phyloP scores from a whole-genome alignment of 2,888 invertebrate genomes.

The Tenthredo scrophulariae region DNA sequence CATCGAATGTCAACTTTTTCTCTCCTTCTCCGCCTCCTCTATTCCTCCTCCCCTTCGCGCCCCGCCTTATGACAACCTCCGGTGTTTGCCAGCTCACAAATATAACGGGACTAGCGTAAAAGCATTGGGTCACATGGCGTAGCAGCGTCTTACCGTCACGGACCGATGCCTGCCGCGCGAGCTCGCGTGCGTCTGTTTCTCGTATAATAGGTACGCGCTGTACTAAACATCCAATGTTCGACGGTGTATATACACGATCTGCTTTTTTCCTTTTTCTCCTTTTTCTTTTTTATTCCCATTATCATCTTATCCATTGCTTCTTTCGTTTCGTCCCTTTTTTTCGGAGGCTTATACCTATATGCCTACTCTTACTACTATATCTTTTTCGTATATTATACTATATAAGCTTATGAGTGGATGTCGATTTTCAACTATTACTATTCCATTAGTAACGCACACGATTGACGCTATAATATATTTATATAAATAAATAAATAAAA shows the following conservation, averaged over 20 bases:
- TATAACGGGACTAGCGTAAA: slow-evolving; percentile 51
- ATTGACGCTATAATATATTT: neutral
- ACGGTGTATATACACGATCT: slow-evolving; percentile 32
- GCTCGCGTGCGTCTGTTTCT: slow-evolving; percentile 35
- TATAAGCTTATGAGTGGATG: neutral
- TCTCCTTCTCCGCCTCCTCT: slow-evolving; percentile 53
- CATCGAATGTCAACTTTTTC: slow-evolving; percentile 55
- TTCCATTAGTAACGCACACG: neutral
- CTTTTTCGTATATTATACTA: neutral
- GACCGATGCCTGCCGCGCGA: slow-evolving; percentile 7
- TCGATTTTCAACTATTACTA: neutral
- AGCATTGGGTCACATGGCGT: slow-evolving; percentile 51
- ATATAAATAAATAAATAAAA: too few relatives aligned
- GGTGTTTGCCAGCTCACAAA: slow-evolving; percentile 29
- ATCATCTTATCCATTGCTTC: neutral
- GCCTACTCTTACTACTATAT: neutral
- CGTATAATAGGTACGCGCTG: slow-evolving; percentile 32
- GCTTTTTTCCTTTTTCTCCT: slow-evolving; percentile 15
- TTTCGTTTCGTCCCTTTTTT: neutral
- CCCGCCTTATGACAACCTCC: neutral
- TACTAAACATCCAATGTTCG: slow-evolving; percentile 23
- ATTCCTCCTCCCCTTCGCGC: slow-evolving; percentile 17
- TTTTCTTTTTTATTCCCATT: slow-evolving; percentile 13
- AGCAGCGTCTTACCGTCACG: slow-evolving; percentile 45
- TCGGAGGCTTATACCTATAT: neutral